phyloP scores from a whole-genome alignment of 2,797 vertebrate genomes.

The Microtus obscurus region DNA sequence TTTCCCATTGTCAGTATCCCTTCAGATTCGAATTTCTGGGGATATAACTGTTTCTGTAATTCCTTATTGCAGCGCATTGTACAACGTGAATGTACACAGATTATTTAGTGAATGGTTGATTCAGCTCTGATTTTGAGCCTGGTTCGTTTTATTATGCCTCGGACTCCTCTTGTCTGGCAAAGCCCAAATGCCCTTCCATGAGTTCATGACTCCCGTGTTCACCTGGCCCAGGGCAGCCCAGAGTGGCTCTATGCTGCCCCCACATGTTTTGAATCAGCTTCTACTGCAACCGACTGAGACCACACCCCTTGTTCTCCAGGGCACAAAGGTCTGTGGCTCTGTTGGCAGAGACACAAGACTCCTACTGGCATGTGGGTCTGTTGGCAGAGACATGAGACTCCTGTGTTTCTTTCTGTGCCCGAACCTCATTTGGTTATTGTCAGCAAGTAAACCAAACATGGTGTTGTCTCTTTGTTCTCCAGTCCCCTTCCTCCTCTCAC shows the following conservation, averaged over 20 bases:
- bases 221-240: background rate
- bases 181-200: background rate
- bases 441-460: background rate
- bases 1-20: background rate
- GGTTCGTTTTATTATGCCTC: background rate
- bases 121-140: background rate
- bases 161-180: background rate
- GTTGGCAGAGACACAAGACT: background rate
- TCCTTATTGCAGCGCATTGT: background rate
- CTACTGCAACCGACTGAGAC: background rate
- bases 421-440: background rate
- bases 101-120: background rate
- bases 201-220: background rate
- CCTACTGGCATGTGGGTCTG: background rate
- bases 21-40: background rate
- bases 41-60: background rate
- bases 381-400: background rate
- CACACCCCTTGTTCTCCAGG: background rate
- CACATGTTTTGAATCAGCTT: constrained; percentile 54
- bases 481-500: background rate
- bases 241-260: constrained; percentile 69
- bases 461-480: background rate
- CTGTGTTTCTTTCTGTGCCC: background rate
- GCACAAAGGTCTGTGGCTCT: background rate
- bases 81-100: background rate